Evolutionary conservation across 2,888 invertebrate genomes (phyloP), one percentile per base, ranked within the genome.

Genomic region (Eulithis testata): DNA sequence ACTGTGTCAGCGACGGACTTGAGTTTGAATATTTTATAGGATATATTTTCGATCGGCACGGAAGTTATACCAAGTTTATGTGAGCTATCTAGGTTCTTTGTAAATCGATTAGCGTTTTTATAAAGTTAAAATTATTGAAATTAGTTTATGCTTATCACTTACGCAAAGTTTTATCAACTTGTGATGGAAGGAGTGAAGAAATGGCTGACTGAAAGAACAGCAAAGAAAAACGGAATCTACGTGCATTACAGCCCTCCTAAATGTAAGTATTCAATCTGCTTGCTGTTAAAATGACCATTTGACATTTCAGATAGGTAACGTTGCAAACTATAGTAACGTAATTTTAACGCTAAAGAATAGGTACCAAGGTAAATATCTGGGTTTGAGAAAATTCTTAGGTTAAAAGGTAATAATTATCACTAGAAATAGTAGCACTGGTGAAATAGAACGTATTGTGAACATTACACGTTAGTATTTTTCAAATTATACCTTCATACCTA

Each of bases 201-300:
- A 69, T 85, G 85, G 83, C 68, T 87, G 8, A 75, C 78, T 4
- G 86, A 89, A n/a, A 75, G 87, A 36, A 78, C 74, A 57, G 74
- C 70, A 1, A 89, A 83, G 80, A 88, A 86, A 66, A 88, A 94
- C 77, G 95, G 95, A 14, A 83, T 95, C 7, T 95, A 94, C 79
- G 91, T 95, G 7, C 95, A 95, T 83, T 94, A 94, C 75, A 95
- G 94, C 76, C 95, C 94, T 11, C 95, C 95, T 4, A 94, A 94
- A 93, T 86, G 95, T 95, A 89, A 93, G 92, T 85, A 67, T 11
- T 44, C 4, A 14, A 12, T 12, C 31, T 31, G 31, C 4, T 31
- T 31, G 3, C 3, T 31, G 31, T 31, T 31, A 5, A 31, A 31
- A 31, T 6, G 4, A 31, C 31, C 31, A 31, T 31, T 31, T 31